These are phyloP conservation scores for Pogonus chalceus DNA, from an alignment of 1,140 invertebrate species.

Conservation along the genomic window DNA sequence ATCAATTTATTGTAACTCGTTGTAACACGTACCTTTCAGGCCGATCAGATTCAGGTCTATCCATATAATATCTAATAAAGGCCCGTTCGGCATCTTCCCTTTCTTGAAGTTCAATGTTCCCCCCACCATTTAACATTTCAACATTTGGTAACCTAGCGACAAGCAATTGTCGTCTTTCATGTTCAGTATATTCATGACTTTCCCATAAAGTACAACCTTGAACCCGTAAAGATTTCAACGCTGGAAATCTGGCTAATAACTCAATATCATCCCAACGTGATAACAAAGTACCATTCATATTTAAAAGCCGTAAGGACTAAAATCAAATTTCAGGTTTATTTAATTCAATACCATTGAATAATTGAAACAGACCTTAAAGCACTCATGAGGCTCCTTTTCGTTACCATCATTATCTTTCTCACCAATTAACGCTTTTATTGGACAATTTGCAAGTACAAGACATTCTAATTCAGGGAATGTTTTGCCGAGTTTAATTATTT, in stretches of 20 bases:
- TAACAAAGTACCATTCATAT: slow-evolving; percentile 73
- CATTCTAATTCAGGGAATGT: slow-evolving; percentile 76
- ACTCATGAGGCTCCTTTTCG: slow-evolving; percentile 24
- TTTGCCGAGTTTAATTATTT: slow-evolving; percentile 72
- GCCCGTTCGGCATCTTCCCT: slow-evolving; percentile 86
- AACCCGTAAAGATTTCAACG: slow-evolving; percentile 70
- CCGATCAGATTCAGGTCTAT: slow-evolving; percentile 67
- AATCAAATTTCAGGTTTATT: slow-evolving; percentile 45
- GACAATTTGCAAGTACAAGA: slow-evolving; percentile 77
- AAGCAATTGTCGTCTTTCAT: slow-evolving; percentile 73
- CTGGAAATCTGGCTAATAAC: slow-evolving; percentile 67
- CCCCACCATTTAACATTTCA: slow-evolving; percentile 77
- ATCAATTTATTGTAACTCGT: neutral
- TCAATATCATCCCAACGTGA: slow-evolving; percentile 82
- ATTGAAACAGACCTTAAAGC: neutral
- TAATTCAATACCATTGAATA: slow-evolving; percentile 15
- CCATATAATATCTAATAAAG: slow-evolving; percentile 86
- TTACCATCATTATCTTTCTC: slow-evolving; percentile 34
- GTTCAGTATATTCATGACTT: slow-evolving; percentile 71
- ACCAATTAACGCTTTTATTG: slow-evolving; percentile 51
- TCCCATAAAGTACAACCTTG: slow-evolving; percentile 61
- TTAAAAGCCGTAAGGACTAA: slow-evolving; percentile 63
- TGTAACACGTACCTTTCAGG: slow-evolving; percentile 51
- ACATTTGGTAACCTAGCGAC: slow-evolving; percentile 82
- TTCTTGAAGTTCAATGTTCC: slow-evolving; percentile 69